phyloP scores from a whole-genome alignment of 1,140 invertebrate species.

The Hormaphis cornu region DNA sequence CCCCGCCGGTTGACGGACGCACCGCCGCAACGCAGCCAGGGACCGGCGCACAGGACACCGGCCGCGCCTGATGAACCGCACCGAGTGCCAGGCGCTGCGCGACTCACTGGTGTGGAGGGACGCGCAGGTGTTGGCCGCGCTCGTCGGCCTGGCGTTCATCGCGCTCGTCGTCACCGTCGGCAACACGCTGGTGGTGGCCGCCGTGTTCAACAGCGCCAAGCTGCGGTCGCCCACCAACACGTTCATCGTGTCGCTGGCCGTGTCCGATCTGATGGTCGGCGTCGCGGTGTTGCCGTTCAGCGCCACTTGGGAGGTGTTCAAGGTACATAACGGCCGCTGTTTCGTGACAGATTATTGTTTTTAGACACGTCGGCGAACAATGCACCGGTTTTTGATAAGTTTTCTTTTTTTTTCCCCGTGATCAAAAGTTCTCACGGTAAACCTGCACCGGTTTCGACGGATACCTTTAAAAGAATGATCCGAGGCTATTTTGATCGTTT shows the following conservation, averaged over 20 bases:
- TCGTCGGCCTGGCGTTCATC: constrained; percentile 68
- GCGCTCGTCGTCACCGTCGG: constrained; percentile 78
- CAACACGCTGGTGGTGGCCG: constrained; percentile 83
- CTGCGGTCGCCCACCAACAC: constrained; percentile 86
- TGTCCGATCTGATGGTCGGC: constrained; percentile 84
- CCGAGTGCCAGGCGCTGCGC: constrained; percentile 62
- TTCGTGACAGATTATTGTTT: too few species aligned
- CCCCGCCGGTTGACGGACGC: background rate
- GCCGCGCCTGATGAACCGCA: constrained; percentile 51
- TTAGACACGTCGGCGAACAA: too few species aligned
- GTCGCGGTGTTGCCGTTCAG: constrained; percentile 84
- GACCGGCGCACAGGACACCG: background rate
- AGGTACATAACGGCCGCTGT: constrained; percentile 51
- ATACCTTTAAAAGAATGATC: too few species aligned
- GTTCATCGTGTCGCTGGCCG: constrained; percentile 87
- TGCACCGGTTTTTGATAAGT: too few species aligned
- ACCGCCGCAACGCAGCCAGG: background rate
- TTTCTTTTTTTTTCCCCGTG: too few species aligned
- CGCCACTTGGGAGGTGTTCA: constrained; percentile 78
- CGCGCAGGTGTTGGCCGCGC: constrained; percentile 58
- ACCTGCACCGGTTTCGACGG: too few species aligned
- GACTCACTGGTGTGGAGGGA: constrained; percentile 68
- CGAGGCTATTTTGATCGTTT: too few species aligned
- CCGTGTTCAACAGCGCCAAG: constrained; percentile 78
- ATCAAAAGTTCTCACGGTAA: too few species aligned